Conservation (phyloP, 2,113 vertebrate species). For the Lota lota region DNA sequence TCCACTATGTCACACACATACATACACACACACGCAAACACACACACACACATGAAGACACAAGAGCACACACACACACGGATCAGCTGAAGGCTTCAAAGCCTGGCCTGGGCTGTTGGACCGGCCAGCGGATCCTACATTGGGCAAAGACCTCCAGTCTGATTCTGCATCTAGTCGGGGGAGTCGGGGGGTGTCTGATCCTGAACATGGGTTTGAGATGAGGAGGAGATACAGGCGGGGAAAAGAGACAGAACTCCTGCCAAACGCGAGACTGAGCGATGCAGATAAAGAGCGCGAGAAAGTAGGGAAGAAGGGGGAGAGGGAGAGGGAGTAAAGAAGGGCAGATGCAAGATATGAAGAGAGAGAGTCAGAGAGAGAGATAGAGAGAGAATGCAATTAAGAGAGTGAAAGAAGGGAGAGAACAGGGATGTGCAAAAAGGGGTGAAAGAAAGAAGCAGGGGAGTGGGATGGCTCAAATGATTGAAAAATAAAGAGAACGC, state of each 20-base stretch:
- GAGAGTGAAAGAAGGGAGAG: background rate
- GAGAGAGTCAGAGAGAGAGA: constrained; percentile 9
- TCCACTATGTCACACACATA: background rate
- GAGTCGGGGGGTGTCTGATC: constrained; percentile 14
- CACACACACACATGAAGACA: constrained; percentile 4
- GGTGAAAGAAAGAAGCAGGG: background rate
- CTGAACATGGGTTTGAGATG: background rate
- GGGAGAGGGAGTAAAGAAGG: background rate
- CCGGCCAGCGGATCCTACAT: background rate
- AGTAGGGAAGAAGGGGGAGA: background rate
- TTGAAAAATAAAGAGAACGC: constrained; percentile 7
- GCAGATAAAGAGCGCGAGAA: constrained; percentile 14
- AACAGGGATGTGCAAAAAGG: background rate
- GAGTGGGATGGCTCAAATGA: constrained; percentile 10
- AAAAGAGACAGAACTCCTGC: background rate
- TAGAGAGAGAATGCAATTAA: constrained; percentile 18
- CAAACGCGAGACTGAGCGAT: background rate
- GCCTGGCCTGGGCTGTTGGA: background rate
- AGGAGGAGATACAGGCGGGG: background rate
- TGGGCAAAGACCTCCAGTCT: background rate
- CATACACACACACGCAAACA: background rate
- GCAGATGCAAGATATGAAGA: constrained; percentile 11
- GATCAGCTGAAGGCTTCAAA: constrained; percentile 3
- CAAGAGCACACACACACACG: background rate
- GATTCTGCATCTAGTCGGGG: background rate